Conservation (phyloP, 2,888 invertebrate species). For the Cordilura impudica region DNA sequence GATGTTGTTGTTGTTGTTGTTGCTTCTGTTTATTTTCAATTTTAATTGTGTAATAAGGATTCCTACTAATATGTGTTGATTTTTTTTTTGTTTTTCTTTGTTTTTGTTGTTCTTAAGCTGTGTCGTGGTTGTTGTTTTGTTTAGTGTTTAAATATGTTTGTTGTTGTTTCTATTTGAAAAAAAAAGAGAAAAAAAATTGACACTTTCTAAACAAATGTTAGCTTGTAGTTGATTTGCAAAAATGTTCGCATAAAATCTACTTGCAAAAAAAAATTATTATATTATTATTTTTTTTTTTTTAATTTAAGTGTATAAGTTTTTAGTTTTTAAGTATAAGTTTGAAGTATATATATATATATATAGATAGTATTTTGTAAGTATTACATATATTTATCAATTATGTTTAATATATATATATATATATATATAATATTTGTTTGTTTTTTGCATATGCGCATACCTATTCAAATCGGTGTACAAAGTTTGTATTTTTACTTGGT, state of each 20-base stretch:
- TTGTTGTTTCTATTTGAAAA: constrained; percentile 48
- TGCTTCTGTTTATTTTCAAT: constrained; percentile 1
- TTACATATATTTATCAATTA: constrained; percentile 36
- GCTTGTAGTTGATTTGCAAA: constrained; percentile 25
- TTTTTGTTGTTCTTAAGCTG: constrained; percentile 14
- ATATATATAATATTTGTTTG: constrained; percentile 64
- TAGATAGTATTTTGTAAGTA: constrained; percentile 66
- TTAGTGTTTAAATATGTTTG: constrained; percentile 31
- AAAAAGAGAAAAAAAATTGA: constrained; percentile 61
- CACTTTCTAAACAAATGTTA: constrained; percentile 61
- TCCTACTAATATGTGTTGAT: constrained; percentile 9
- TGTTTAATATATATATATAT: constrained; percentile 57
- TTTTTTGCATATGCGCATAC: constrained; percentile 64
- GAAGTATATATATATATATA: constrained; percentile 74
- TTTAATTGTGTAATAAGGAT: background rate
- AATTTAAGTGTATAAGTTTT: constrained; percentile 36
- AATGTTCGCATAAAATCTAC: constrained; percentile 20
- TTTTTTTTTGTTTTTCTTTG: constrained; percentile 31
- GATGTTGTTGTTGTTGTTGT: constrained; percentile 38
- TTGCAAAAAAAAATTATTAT: constrained; percentile 33
- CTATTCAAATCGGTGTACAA: constrained; percentile 74
- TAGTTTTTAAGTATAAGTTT: constrained; percentile 53
- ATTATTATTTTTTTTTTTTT: constrained; percentile 39
- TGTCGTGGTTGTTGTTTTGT: constrained; percentile 34
- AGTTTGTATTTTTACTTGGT: constrained; percentile 70